A percentile compares a stretch with the other conserved stretches of the same genome.
Conservation (phyloP, 2,888 invertebrate species). For the Tachina fera region DNA sequence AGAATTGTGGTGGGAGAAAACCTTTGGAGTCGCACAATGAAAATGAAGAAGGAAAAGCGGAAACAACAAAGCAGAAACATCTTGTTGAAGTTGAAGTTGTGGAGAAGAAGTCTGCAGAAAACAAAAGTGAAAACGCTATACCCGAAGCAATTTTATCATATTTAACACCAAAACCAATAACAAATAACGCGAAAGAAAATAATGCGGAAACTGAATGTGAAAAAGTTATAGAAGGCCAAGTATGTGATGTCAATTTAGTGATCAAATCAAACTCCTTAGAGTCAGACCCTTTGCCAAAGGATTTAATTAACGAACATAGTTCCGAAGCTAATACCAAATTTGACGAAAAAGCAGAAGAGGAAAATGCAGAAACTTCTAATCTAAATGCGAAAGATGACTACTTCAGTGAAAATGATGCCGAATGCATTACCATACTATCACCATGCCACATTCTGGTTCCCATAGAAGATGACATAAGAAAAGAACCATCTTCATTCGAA, state of each 20-base stretch:
- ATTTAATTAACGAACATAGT: not conserved
- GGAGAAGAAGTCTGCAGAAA: not conserved
- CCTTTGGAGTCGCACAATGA: not conserved
- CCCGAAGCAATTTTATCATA: not conserved
- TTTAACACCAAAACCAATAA: not conserved
- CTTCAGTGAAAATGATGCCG: not conserved
- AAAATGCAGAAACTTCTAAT: not conserved
- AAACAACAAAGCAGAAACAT: not conserved
- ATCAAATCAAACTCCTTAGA: not conserved
- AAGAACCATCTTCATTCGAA: not conserved
- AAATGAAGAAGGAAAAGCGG: not conserved
- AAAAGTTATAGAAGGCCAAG: not conserved
- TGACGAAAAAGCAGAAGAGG: not conserved
- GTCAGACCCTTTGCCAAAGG: not conserved
- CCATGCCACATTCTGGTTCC: too few species aligned
- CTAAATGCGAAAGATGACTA: not conserved
- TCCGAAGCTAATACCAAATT: not conserved
- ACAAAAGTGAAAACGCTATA: not conserved
- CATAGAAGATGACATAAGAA: not conserved
- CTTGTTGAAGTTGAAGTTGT: not conserved
- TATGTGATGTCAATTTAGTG: not conserved
- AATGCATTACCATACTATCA: too few species aligned
- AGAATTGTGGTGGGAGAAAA: not conserved
- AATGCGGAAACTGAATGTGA: not conserved
- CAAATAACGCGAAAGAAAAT: not conserved